phyloP scores from a whole-genome alignment of 2,888 invertebrate genomes.

The Diaperis boleti region DNA sequence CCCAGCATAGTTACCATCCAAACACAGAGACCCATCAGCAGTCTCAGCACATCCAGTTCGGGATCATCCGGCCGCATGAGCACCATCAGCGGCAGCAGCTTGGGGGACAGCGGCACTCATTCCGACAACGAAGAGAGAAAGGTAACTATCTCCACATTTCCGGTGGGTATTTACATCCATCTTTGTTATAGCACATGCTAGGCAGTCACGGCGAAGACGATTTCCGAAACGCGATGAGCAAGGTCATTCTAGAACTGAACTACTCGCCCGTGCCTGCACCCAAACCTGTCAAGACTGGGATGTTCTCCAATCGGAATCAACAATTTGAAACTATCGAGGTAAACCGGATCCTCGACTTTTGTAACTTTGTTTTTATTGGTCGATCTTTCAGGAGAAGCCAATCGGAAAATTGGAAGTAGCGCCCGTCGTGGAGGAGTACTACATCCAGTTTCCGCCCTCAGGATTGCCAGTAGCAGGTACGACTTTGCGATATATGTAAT shows the following conservation, averaged over 20 bases:
- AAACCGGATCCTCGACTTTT: conserved; percentile 48
- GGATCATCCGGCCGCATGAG: conserved; percentile 85
- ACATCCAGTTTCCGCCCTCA: conserved; percentile 69
- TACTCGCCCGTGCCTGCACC: conserved; percentile 70
- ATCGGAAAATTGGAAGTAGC: conserved; percentile 55
- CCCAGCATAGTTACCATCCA: conserved; percentile 46
- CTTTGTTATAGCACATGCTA: conserved; percentile 55
- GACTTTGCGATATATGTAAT: neutral
- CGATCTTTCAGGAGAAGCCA: conserved; percentile 57
- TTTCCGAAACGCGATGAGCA: conserved; percentile 58
- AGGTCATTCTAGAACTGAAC: conserved; percentile 63
- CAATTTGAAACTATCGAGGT: conserved; percentile 63
- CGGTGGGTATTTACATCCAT: conserved; percentile 14
- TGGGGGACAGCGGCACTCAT: conserved; percentile 87
- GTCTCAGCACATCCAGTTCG: conserved; percentile 78
- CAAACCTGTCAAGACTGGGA: conserved; percentile 64
- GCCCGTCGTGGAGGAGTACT: conserved; percentile 63
- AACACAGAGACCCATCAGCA: conserved; percentile 74
- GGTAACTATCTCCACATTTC: conserved; percentile 50
- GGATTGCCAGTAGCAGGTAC: conserved; percentile 68
- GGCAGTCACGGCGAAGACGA: conserved; percentile 58
- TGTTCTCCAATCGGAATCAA: conserved; percentile 53
- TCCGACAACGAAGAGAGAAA: conserved; percentile 85
- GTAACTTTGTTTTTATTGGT: no score
- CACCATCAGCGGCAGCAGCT: conserved; percentile 83